These are phyloP conservation scores for Tamias sibiricus DNA, from an alignment of 2,113 vertebrate genomes.

Conservation along the genomic window DNA sequence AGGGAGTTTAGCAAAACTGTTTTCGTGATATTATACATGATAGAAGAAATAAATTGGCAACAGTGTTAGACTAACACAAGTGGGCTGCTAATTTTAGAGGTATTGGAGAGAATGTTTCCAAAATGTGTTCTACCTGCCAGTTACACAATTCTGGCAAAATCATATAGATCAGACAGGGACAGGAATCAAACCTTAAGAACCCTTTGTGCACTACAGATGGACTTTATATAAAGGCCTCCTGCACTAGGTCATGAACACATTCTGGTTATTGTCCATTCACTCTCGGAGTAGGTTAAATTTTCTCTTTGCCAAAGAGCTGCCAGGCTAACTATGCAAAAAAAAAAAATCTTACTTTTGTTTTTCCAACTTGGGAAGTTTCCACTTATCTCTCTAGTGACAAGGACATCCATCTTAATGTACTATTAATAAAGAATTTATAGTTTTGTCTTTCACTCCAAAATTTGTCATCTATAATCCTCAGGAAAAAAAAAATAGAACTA, in stretches of 20 bases:
- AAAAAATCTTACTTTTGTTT: not conserved
- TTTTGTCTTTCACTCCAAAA: constrained; percentile 10
- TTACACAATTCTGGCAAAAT: constrained; percentile 2
- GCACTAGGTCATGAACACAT: not conserved
- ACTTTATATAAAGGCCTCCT: not conserved
- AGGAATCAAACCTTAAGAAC: not conserved
- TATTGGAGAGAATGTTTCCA: not conserved
- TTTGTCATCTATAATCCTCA: not conserved
- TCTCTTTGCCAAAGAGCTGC: not conserved
- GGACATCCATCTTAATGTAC: constrained; percentile 1
- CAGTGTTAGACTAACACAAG: not conserved
- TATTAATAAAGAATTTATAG: constrained; percentile 1
- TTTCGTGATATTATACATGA: constrained; percentile 19
- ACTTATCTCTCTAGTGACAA: not conserved
- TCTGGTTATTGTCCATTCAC: not conserved
- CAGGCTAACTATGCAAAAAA: not conserved
- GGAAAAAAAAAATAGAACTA: not conserved
- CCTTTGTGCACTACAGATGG: not conserved
- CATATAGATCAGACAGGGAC: not conserved
- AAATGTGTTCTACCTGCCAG: not conserved
- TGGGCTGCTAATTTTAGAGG: constrained; percentile 16
- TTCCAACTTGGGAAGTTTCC: not conserved
- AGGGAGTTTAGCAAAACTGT: constrained; percentile 2
- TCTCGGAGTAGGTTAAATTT: not conserved
- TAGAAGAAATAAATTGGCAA: constrained; percentile 13